phyloP scores from a whole-genome alignment of 2,113 vertebrate species.

The Colaptes auratus region DNA sequence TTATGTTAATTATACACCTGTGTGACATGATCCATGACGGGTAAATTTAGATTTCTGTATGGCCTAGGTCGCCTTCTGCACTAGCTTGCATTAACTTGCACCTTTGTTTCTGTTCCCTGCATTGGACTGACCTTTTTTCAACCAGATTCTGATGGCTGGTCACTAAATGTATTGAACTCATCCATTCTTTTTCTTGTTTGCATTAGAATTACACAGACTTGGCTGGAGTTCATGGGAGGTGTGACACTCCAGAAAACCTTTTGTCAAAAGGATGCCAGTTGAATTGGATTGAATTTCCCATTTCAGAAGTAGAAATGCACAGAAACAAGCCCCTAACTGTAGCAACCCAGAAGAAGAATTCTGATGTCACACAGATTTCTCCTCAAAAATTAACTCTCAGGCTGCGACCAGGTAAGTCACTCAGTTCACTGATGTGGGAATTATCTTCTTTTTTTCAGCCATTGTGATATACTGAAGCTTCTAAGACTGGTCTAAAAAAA shows the following conservation, averaged over 20 bases:
- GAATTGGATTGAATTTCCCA: conserved; percentile 83
- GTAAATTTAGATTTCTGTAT: neutral
- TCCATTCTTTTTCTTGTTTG: neutral
- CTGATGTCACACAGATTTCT: conserved; percentile 87
- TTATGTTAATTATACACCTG: conserved; percentile 32
- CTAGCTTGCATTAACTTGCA: neutral
- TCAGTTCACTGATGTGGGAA: neutral
- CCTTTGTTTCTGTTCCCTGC: neutral
- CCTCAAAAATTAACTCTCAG: conserved; percentile 90
- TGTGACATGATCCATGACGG: conserved; percentile 13
- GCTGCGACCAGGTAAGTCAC: conserved; percentile 85
- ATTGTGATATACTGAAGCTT: neutral
- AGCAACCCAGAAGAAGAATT: conserved; percentile 66
- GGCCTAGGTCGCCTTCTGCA: neutral
- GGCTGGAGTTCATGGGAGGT: conserved; percentile 82
- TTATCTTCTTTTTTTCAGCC: neutral
- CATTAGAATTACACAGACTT: conserved; percentile 91
- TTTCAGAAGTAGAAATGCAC: conserved; percentile 80
- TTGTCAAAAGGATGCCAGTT: conserved; percentile 83
- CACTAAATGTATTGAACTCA: conserved; percentile 26
- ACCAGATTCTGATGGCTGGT: neutral
- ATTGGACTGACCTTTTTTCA: neutral
- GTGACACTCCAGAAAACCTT: conserved; percentile 84
- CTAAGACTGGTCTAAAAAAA: neutral
- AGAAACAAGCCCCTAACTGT: conserved; percentile 79